phyloP scores from a whole-genome alignment of 2,797 vertebrate species.

The Lithobates sylvaticus region DNA sequence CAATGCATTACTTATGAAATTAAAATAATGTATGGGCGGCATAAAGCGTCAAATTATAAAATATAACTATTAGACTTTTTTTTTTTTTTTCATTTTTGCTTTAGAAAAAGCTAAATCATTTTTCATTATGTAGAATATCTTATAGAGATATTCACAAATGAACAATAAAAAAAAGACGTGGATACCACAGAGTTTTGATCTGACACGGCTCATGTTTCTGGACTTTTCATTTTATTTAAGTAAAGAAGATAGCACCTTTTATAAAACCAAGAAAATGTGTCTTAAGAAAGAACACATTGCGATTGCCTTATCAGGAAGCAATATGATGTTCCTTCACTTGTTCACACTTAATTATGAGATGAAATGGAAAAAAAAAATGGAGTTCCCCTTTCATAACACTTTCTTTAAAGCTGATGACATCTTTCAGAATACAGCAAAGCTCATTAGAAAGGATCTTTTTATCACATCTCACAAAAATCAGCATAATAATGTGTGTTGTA shows the following conservation, averaged over 20 bases:
- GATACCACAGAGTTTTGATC: too few relatives aligned
- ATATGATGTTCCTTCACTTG: conserved; percentile 8
- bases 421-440: not conserved
- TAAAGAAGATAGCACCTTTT: not conserved
- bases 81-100: too few relatives aligned
- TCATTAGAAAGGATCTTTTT: conserved; percentile 20
- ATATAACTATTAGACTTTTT: too few relatives aligned
- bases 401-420: conserved; percentile 19
- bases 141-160: too few relatives aligned
- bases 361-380: conserved; percentile 11
- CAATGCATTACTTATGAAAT: too few relatives aligned
- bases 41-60: too few relatives aligned
- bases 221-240: not conserved
- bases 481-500: conserved; percentile 14
- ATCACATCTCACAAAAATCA: conserved; percentile 17
- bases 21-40: too few relatives aligned
- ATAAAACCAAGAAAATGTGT: conserved; percentile 9
- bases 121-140: too few relatives aligned
- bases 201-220: not conserved
- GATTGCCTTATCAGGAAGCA: conserved; percentile 6
- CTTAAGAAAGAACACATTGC: not conserved
- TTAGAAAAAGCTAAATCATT: too few relatives aligned
- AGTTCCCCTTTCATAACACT: conserved; percentile 17
- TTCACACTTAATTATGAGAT: conserved; percentile 26
- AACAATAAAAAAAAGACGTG: too few relatives aligned